These are phyloP conservation scores for Elaphurus davidianus DNA, from an alignment of 2,113 vertebrate genomes.

Conservation along the genomic window DNA sequence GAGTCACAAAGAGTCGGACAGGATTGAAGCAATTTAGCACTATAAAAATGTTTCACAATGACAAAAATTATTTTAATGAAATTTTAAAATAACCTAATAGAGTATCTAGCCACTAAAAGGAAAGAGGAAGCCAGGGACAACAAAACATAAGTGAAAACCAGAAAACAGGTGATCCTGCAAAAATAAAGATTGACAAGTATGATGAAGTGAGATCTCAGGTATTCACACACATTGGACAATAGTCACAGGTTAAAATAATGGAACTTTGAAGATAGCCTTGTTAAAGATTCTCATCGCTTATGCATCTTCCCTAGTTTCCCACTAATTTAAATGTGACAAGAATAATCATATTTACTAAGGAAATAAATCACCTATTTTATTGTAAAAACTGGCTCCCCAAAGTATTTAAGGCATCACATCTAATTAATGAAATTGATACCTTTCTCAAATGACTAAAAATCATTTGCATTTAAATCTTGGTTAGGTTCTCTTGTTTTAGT, in stretches of 20 bases:
- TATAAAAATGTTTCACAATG: neutral
- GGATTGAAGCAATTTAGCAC: neutral
- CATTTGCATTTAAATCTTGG: neutral
- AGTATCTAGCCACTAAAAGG: neutral
- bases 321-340: neutral
- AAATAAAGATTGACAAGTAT: neutral
- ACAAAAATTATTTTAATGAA: neutral
- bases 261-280: neutral
- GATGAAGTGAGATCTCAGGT: neutral
- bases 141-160: neutral
- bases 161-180: neutral
- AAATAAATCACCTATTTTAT: neutral
- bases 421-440: neutral
- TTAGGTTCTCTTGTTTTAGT: neutral
- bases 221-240: neutral
- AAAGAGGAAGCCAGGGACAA: neutral
- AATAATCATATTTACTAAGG: neutral
- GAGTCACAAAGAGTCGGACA: accelerated
- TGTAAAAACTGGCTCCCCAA: neutral
- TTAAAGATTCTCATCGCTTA: neutral
- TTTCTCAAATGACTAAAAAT: neutral
- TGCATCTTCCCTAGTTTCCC: neutral
- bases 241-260: neutral
- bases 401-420: neutral
- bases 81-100: neutral